phyloP scores from a whole-genome alignment of 2,797 vertebrate genomes.

The Gambelia wislizenii region DNA sequence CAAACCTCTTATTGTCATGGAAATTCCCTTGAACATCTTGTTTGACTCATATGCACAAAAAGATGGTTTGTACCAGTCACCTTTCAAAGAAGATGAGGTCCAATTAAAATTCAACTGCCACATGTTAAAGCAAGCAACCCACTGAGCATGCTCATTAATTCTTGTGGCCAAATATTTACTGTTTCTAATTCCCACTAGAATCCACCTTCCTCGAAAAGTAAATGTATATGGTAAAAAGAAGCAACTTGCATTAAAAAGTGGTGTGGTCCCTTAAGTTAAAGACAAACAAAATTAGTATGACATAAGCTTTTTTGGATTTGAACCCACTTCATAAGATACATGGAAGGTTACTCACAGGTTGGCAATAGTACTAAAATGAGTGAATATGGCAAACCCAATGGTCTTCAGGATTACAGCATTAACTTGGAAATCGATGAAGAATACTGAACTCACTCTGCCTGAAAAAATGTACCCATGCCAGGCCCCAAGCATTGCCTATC shows the following conservation, averaged over 20 bases:
- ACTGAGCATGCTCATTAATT: background rate
- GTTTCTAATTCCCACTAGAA: background rate
- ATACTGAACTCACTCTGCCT: background rate
- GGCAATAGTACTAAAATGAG: background rate
- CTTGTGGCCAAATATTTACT: background rate
- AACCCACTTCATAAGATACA: background rate
- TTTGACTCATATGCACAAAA: slow-evolving; percentile 9
- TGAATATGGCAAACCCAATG: no score
- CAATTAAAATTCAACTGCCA: slow-evolving; percentile 22
- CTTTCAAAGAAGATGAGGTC: background rate
- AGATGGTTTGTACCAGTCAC: background rate
- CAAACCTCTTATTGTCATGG: background rate
- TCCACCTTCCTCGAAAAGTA: background rate
- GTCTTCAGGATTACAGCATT: background rate
- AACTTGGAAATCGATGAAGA: background rate
- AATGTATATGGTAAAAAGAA: background rate
- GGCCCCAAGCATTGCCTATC: background rate
- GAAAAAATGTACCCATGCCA: background rate
- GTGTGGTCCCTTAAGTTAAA: background rate
- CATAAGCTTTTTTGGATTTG: background rate
- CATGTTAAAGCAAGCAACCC: background rate
- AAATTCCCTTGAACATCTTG: background rate
- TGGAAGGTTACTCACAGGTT: background rate
- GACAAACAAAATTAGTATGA: background rate
- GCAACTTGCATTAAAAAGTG: background rate